Evolutionary conservation across 2,888 invertebrate genomes (phyloP), one percentile per base, ranked within the genome.

Genomic region (Ecdyonurus torrentis): DNA sequence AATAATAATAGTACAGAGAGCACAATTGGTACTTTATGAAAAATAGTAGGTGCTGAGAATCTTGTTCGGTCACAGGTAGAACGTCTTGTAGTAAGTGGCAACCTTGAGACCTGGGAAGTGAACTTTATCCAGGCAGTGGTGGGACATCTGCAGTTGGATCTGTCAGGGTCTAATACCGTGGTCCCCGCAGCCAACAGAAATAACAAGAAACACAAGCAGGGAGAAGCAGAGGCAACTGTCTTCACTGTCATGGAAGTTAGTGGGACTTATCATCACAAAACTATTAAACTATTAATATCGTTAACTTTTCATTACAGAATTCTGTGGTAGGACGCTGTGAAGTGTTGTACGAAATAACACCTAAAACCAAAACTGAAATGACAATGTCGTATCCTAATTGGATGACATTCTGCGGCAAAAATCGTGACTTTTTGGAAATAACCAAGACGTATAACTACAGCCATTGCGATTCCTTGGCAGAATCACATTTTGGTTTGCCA

Each of bases 51-150:
- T n/a, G n/a, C n/a, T n/a, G n/a, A n/a, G n/a, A n/a, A n/a, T n/a
- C n/a, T n/a, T n/a, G n/a, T n/a, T 25, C 23, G 5, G 1, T 23
- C 23, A 1, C 23, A 64, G 64, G 25, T 63, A 10, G 61, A 61
- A 25, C 50, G 23, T 1, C 7, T 66, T 19, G 18, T 50, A 7
- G 25, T 66, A 55, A 58, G 25, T 18, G 10, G 50, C 1, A 62
- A 61, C 1, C 2, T 62, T 19, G 23, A 53, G 20, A 60, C 63
- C 50, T 67, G 66, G 66, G 63, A 66, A 25, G 60, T 64, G 18
- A 67, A 67, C 61, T 66, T 67, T 59, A 61, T 66, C 24, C 63
- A 65, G 52, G 66, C 64, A 19, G 53, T 67, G 10, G 64, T 62
- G 15, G 52, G 61, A 10, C 66, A 67, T 23, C 50, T 67, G 25